Percentiles rank a stretch among this genome's conserved stretches.
These are phyloP conservation scores for Acrossocheilus fasciatus DNA, from an alignment of 2,797 vertebrate species.

Conservation along the genomic window DNA sequence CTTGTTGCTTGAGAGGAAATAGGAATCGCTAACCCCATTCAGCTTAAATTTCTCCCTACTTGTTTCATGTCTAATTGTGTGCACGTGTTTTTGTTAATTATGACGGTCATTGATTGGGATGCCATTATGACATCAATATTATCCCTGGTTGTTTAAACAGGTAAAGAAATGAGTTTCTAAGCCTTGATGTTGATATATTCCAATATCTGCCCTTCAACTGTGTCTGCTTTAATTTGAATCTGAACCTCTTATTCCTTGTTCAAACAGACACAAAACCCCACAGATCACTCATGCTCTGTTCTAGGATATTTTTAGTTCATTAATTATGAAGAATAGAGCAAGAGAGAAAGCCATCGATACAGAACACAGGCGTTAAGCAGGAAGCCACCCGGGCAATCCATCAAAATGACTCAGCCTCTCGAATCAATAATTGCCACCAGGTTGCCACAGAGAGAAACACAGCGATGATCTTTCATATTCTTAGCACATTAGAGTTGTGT, in stretches of 20 bases:
- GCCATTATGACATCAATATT: neutral
- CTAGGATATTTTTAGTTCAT: conserved; percentile 76
- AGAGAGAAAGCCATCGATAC: conserved; percentile 74
- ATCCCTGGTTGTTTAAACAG: neutral
- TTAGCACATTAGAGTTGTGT: conserved; percentile 29
- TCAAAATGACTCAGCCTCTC: conserved; percentile 77
- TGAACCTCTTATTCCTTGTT: conserved; percentile 24
- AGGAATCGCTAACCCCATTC: conserved; percentile 61
- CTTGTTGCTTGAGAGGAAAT: conserved; percentile 62
- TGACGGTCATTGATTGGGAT: neutral
- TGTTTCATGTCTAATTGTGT: neutral
- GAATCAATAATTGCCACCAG: conserved; percentile 75
- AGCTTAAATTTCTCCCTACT: conserved; percentile 44
- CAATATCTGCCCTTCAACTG: neutral
- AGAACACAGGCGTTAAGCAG: conserved; percentile 48
- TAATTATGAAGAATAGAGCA: conserved; percentile 77
- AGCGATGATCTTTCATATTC: conserved; percentile 50
- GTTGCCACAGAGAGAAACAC: conserved; percentile 66
- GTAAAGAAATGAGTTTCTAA: neutral
- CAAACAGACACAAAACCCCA: conserved; percentile 55
- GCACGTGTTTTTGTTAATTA: neutral
- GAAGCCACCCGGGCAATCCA: conserved; percentile 76
- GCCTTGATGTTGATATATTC: neutral
- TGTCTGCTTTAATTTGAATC: conserved; percentile 20
- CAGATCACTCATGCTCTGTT: conserved; percentile 68